Evolutionary conservation across 1,140 invertebrate species (phyloP).

Genomic region (Leptinotarsa undecemlineata): DNA sequence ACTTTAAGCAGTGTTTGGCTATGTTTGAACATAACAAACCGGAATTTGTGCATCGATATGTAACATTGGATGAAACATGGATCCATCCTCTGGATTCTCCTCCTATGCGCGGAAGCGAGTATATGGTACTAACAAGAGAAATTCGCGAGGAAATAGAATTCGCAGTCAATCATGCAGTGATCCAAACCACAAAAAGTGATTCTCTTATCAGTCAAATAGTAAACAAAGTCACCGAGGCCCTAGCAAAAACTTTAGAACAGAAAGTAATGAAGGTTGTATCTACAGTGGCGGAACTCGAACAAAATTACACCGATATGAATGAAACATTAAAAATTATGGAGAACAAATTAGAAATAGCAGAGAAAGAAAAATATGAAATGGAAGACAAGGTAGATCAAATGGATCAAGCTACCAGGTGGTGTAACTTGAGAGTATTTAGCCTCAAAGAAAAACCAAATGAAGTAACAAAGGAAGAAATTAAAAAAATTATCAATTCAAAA

Average conservation of each 20-base stretch:
- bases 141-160: neutral
- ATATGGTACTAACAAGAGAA: slow-evolving; percentile 1
- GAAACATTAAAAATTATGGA: slow-evolving; percentile 2
- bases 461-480: slow-evolving; percentile 21
- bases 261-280: slow-evolving; percentile 10
- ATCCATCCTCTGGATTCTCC: too few species aligned
- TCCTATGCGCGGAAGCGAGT: too few species aligned
- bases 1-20: too few species aligned
- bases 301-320: slow-evolving; percentile 9
- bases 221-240: slow-evolving; percentile 12
- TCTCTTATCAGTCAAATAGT: slow-evolving; percentile 14
- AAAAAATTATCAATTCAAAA: slow-evolving; percentile 20
- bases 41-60: too few species aligned
- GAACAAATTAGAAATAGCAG: slow-evolving; percentile 2
- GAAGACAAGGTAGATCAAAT: slow-evolving; percentile 23
- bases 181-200: neutral
- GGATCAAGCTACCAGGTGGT: slow-evolving; percentile 16
- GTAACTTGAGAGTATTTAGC: slow-evolving; percentile 22
- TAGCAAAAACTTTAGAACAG: slow-evolving; percentile 3
- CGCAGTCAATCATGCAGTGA: slow-evolving; percentile 12
- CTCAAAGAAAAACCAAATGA: slow-evolving; percentile 19
- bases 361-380: slow-evolving; percentile 15
- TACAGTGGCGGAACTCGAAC: slow-evolving; percentile 13
- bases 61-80: too few species aligned
- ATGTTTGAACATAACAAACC: too few species aligned